Evolutionary conservation across 2,888 invertebrate genomes (phyloP).

Genomic region (Macrostomum cliftonense): DNA sequence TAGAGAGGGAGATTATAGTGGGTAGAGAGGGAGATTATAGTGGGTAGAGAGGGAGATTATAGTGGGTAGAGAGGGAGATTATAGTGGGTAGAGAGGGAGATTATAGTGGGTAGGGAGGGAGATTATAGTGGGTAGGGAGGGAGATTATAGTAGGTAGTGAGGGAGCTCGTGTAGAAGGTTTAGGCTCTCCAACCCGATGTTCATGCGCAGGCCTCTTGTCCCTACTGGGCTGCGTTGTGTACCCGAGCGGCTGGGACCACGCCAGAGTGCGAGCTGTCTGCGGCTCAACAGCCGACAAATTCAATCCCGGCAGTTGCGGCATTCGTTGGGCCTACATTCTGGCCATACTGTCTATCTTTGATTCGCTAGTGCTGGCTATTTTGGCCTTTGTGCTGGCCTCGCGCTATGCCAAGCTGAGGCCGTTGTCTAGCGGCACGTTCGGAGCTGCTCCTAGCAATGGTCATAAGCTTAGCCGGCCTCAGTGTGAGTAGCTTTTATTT

Average conservation of each 20-base stretch:
- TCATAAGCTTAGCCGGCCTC: too few relatives aligned
- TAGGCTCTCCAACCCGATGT: too few relatives aligned
- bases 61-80: too few relatives aligned
- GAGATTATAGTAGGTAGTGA: too few relatives aligned
- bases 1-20: too few relatives aligned
- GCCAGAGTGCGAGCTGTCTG: conserved; percentile 63
- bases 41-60: too few relatives aligned
- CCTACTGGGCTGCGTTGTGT: conserved; percentile 66
- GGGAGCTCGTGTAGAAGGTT: too few relatives aligned
- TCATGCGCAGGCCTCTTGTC: conserved; percentile 55
- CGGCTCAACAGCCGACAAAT: conserved; percentile 54
- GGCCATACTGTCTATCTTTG: conserved; percentile 65
- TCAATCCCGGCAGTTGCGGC: conserved; percentile 59
- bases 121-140: too few relatives aligned
- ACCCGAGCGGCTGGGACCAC: conserved; percentile 76
- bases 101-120: too few relatives aligned
- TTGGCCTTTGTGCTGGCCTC: conserved; percentile 80
- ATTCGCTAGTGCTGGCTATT: conserved; percentile 63
- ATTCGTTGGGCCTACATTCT: conserved; percentile 62
- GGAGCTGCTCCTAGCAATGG: background rate
- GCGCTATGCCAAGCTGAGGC: conserved; percentile 45
- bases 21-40: too few relatives aligned
- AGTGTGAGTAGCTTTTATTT: too few relatives aligned
- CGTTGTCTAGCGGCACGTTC: conserved; percentile 2
- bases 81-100: too few relatives aligned